These are phyloP conservation scores for Empidonax traillii DNA, from an alignment of 2,113 vertebrate genomes.

Conservation along the genomic window DNA sequence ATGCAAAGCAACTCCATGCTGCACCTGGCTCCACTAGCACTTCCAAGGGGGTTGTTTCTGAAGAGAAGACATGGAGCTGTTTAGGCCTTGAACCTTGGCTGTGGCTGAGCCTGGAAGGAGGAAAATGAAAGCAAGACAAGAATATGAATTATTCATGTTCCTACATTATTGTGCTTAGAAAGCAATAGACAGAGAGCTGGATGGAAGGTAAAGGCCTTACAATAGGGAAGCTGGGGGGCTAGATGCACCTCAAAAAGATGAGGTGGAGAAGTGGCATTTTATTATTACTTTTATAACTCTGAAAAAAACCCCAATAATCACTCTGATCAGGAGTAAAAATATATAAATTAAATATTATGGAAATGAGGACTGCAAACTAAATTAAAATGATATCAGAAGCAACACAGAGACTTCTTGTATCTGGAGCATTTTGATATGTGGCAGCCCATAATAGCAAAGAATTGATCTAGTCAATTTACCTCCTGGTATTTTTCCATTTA, in stretches of 20 bases:
- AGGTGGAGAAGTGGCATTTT: not conserved
- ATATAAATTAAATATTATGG: not conserved
- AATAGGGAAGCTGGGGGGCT: not conserved
- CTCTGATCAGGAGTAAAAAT: not conserved
- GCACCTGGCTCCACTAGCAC: not conserved
- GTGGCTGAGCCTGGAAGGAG: not conserved
- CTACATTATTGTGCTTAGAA: constrained; percentile 13
- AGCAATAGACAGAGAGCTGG: not conserved
- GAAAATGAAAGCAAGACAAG: constrained; percentile 37
- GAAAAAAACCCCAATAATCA: not conserved
- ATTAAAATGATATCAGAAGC: not conserved
- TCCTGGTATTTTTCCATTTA: not conserved
- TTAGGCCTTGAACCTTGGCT: not conserved
- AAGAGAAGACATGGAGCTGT: not conserved
- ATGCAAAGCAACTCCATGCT: not conserved
- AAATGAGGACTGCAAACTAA: not conserved
- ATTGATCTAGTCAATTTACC: not conserved
- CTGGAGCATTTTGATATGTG: not conserved
- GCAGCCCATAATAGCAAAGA: not conserved
- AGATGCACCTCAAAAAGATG: not conserved
- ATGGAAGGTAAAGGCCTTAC: not conserved
- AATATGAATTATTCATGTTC: constrained; percentile 47
- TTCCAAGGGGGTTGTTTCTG: rapidly evolving
- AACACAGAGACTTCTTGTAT: not conserved
- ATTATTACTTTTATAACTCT: not conserved